Evolutionary conservation across 2,888 invertebrate species (phyloP), one percentile per base, ranked within the genome.

Genomic region (Epsilonema sp.): DNA sequence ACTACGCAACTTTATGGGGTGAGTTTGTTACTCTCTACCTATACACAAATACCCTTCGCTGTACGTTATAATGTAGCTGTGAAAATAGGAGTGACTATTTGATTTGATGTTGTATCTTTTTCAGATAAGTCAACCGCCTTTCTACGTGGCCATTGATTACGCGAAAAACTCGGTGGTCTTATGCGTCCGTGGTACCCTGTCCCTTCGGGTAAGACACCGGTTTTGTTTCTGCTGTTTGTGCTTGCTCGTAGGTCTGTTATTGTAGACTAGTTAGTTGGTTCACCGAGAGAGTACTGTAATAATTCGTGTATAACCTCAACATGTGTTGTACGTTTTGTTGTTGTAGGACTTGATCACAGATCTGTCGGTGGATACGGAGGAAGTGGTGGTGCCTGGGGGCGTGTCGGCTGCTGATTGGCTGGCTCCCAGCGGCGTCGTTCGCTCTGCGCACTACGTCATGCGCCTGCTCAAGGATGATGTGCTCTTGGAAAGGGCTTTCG

Each of bases 141-240:
- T 84, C 65, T 83, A 80, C 65, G 81, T 85, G 45, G 82, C 82
- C 22, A 70, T 84, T 49, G 85, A 85, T 68, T 82, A 82, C 61
- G 76, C 76, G 39, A 75, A 78, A 57, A 75, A 75, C 61, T 78
- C 80, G 65, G 75, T 78, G 46, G 80, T 85, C 44, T 74, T 85
- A 54, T 80, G 81, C 64, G 80, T 85, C 59, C 73, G 85, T 46
- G 85, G 85, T 43, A 85, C 84, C 2, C 68, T 84, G 21, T 82
- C 83, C 53, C 77, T 84, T 75, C 80, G 83, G 72, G 77, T 74
- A 62, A 8, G 31, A 11, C n/a, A n/a, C n/a, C n/a, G n/a, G n/a
- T n/a, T n/a, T n/a, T n/a, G n/a, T n/a, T n/a, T n/a, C n/a, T n/a
- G n/a, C n/a, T n/a, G n/a, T n/a, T n/a, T n/a, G n/a, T n/a, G n/a